These are phyloP conservation scores for Perognathus longimembris DNA, from an alignment of 2,113 vertebrate genomes.

Conservation along the genomic window DNA sequence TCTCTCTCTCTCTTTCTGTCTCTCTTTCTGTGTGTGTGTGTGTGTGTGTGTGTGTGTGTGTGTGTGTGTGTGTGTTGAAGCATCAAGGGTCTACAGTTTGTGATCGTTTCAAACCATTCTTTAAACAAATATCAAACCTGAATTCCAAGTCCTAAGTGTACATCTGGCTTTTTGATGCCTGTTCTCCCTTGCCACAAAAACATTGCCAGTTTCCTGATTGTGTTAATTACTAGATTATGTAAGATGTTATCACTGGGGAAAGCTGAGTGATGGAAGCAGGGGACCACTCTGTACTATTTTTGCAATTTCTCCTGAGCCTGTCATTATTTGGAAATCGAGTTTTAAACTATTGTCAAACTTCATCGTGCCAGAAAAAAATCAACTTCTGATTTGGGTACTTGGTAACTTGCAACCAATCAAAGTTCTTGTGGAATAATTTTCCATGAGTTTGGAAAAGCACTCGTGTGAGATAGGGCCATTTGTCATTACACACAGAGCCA, in stretches of 20 bases:
- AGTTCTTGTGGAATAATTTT: background rate
- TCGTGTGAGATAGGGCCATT: background rate
- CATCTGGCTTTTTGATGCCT: background rate
- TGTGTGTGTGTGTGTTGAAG: background rate
- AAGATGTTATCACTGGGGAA: background rate
- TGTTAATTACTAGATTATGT: background rate
- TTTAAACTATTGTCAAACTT: conserved; percentile 29
- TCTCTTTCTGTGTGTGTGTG: too few species aligned
- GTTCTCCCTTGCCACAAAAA: background rate
- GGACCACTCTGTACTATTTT: background rate
- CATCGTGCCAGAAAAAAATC: background rate
- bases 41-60: too few species aligned
- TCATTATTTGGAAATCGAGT: conserved; percentile 34
- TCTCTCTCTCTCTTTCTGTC: too few species aligned
- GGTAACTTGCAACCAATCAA: background rate
- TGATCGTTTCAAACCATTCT: background rate
- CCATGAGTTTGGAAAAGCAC: background rate
- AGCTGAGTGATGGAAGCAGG: background rate
- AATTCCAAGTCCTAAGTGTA: background rate
- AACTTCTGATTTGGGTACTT: too few species aligned
- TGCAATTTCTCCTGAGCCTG: conserved; percentile 9
- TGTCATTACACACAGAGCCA: background rate
- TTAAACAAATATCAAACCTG: background rate
- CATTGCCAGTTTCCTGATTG: background rate
- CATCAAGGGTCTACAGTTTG: background rate